A percentile compares a stretch with the other conserved stretches of the same genome.
These are phyloP conservation scores for Penaeus indicus DNA, from an alignment of 1,140 invertebrate species.

Conservation along the genomic window DNA sequence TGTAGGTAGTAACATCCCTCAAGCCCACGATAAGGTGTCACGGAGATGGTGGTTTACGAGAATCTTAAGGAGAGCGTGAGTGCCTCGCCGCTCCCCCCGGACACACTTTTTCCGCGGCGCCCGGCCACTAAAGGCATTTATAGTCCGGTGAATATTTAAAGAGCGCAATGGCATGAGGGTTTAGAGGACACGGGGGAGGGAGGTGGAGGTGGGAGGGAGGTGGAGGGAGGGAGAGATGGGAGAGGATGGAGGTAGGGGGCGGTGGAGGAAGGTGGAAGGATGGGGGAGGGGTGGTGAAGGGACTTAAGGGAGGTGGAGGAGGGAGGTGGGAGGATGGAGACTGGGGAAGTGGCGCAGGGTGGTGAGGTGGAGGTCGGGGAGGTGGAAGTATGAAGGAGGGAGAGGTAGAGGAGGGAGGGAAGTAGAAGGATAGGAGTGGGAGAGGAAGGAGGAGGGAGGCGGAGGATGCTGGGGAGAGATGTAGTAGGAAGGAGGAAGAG, in stretches of 20 bases:
- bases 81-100: slow-evolving; percentile 40
- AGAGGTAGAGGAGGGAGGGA: not conserved
- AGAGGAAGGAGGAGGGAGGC: not conserved
- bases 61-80: slow-evolving; percentile 53
- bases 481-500: not conserved
- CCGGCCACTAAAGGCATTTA: slow-evolving; percentile 59
- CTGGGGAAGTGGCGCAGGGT: not conserved
- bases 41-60: slow-evolving; percentile 51
- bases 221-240: not conserved
- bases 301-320: not conserved
- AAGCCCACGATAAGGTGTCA: slow-evolving; percentile 46
- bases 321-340: not conserved
- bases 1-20: not conserved
- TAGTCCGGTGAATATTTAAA: slow-evolving; percentile 62
- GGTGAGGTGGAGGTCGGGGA: not conserved
- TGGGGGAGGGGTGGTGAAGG: not conserved
- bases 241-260: not conserved
- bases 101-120: slow-evolving; percentile 39
- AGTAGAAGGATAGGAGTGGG: not conserved
- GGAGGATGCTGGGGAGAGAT: not conserved
- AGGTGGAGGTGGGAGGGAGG: not conserved
- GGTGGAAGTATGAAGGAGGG: not conserved
- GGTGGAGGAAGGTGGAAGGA: not conserved
- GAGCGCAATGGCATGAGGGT: slow-evolving; percentile 54
- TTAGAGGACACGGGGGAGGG: slow-evolving; percentile 18